phyloP scores from a whole-genome alignment of 1,140 invertebrate species.

The Watersipora subatra region DNA sequence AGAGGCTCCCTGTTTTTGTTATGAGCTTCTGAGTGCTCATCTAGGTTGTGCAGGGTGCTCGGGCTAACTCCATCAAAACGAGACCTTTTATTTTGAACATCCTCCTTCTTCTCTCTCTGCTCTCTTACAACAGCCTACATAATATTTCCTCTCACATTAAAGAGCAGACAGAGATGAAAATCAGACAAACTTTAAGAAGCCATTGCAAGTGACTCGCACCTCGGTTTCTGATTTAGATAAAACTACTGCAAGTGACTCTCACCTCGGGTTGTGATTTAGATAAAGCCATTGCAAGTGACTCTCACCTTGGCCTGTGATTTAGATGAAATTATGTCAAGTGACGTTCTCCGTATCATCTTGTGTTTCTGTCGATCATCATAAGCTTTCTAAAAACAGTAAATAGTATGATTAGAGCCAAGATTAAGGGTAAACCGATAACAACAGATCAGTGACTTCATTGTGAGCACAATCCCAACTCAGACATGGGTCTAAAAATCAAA shows the following conservation, averaged over 20 bases:
- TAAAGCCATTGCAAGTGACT: neutral
- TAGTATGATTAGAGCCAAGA: neutral
- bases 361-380: constrained; percentile 28
- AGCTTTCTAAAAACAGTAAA: constrained; percentile 18
- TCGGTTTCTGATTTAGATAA: neutral
- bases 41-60: constrained; percentile 21
- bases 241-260: neutral
- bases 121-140: constrained; percentile 21
- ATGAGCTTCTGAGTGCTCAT: constrained; percentile 24
- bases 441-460: neutral
- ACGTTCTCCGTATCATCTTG: constrained; percentile 21
- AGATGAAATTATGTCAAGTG: constrained; percentile 24
- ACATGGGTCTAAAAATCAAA: neutral
- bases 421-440: neutral
- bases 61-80: constrained; percentile 17
- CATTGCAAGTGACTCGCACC: neutral
- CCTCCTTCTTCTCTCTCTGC: constrained; percentile 24
- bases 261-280: neutral
- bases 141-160: neutral
- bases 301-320: constrained; percentile 15
- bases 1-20: constrained; percentile 62
- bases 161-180: neutral
- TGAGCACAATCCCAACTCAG: neutral
- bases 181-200: neutral
- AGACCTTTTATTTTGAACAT: constrained; percentile 15